Evolutionary conservation across 1,140 invertebrate genomes (phyloP).

Genomic region (Leptinotarsa lineolata): DNA sequence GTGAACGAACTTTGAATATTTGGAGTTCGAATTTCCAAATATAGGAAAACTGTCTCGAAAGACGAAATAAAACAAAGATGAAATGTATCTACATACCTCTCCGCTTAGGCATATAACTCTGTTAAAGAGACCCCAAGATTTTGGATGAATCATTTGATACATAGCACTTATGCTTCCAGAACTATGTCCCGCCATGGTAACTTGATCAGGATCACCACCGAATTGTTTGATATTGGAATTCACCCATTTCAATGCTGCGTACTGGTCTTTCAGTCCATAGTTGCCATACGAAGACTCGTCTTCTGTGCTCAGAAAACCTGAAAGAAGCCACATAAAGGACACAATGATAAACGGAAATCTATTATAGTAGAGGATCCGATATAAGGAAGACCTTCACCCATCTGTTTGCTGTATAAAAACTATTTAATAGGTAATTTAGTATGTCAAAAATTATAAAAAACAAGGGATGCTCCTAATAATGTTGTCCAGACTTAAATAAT

Average conservation of each 20-base stretch:
- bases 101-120: background rate
- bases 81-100: background rate
- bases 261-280: slow-evolving; percentile 74
- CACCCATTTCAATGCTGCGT: slow-evolving; percentile 71
- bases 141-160: slow-evolving; percentile 69
- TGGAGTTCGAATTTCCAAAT: too few species aligned
- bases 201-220: slow-evolving; percentile 70
- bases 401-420: too few species aligned
- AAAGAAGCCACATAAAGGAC: background rate
- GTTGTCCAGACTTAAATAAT: too few species aligned
- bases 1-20: too few species aligned
- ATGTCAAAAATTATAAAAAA: too few species aligned
- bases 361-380: too few species aligned
- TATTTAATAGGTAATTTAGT: too few species aligned
- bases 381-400: too few species aligned
- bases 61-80: too few species aligned
- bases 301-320: slow-evolving; percentile 61
- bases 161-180: slow-evolving; percentile 67
- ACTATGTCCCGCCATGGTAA: slow-evolving; percentile 71
- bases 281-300: slow-evolving; percentile 69
- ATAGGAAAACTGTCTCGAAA: too few species aligned
- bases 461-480: too few species aligned
- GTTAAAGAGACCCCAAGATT: slow-evolving; percentile 46
- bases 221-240: slow-evolving; percentile 70
- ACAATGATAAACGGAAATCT: too few species aligned